Percentiles rank a stretch among this genome's conserved stretches.
phyloP scores from a whole-genome alignment of 2,113 vertebrate species.

The Nothocercus julius region DNA sequence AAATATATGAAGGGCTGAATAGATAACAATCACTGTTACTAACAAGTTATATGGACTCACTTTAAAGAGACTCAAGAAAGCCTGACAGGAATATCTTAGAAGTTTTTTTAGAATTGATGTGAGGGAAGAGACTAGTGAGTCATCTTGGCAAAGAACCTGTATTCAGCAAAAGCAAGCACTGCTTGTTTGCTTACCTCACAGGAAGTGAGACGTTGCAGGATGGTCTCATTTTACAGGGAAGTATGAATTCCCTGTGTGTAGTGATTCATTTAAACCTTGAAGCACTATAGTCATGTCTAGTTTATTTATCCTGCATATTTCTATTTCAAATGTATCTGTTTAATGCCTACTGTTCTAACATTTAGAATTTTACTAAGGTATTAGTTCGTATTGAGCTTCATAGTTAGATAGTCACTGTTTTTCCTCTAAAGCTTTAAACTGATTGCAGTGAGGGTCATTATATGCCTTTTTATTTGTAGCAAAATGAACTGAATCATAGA shows the following conservation, averaged over 20 bases:
- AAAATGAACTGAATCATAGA: not conserved
- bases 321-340: not conserved
- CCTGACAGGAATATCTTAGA: not conserved
- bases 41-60: not conserved
- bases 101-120: not conserved
- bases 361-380: not conserved
- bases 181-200: rapidly evolving
- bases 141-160: not conserved
- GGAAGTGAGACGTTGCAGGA: not conserved
- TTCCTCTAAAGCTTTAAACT: not conserved
- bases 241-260: not conserved
- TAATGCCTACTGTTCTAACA: not conserved
- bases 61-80: not conserved
- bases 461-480: not conserved
- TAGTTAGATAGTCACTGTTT: not conserved
- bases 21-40: not conserved
- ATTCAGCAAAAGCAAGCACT: not conserved
- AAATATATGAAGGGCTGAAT: not conserved
- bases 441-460: not conserved
- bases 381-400: not conserved
- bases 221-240: not conserved
- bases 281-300: not conserved
- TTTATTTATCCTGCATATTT: not conserved
- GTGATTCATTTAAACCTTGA: not conserved
- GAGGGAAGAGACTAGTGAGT: not conserved